These are phyloP conservation scores for Polyodon spathula DNA, from an alignment of 2,113 vertebrate genomes.

Conservation along the genomic window DNA sequence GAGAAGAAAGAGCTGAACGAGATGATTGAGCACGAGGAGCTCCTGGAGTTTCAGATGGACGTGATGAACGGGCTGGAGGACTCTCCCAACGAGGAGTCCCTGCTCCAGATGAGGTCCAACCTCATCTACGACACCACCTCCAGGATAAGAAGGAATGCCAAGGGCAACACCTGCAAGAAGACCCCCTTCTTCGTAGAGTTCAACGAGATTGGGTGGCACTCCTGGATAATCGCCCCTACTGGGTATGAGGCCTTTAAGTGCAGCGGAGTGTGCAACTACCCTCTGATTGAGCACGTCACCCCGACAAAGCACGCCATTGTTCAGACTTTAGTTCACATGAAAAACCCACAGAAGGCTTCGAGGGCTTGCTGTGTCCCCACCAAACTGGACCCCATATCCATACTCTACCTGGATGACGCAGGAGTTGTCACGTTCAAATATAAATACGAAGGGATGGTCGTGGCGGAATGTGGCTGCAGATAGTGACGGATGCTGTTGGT, in stretches of 20 bases:
- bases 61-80: constrained; percentile 27
- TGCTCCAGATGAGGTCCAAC: constrained; percentile 91
- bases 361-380: constrained; percentile 92
- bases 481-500: constrained; percentile 59
- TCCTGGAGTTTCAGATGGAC: constrained; percentile 52
- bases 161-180: constrained; percentile 89
- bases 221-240: constrained; percentile 85
- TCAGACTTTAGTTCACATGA: constrained; percentile 82
- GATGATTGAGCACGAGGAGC: constrained; percentile 84
- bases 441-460: constrained; percentile 94
- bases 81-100: constrained; percentile 71
- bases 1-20: constrained; percentile 77
- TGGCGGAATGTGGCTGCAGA: constrained; percentile 95
- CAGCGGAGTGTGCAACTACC: constrained; percentile 76
- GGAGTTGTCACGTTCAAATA: constrained; percentile 96
- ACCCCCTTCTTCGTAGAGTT: constrained; percentile 87
- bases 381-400: constrained; percentile 89
- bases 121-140: constrained; percentile 87
- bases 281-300: constrained; percentile 83
- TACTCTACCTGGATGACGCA: constrained; percentile 86
- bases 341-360: constrained; percentile 81
- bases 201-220: constrained; percentile 97
- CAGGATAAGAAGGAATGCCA: constrained; percentile 84
- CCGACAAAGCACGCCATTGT: constrained; percentile 93
- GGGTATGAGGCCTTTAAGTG: constrained; percentile 93